Evolutionary conservation across 2,888 invertebrate genomes (phyloP).

Genomic region (Aspidiotus rigidus): DNA sequence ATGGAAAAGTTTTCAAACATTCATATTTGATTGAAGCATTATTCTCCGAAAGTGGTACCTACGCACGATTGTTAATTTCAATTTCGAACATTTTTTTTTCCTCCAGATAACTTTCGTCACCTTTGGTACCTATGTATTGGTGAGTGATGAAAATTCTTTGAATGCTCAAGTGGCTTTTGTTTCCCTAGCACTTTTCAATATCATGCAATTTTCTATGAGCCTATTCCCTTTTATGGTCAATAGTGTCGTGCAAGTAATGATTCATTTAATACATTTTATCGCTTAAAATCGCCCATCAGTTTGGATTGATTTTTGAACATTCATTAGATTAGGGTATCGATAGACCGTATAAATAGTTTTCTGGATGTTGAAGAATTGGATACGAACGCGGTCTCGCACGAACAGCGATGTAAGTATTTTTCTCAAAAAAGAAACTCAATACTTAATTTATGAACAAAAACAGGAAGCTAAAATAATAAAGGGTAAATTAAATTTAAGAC

Average conservation of each 20-base stretch:
- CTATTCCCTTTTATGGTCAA: conserved; percentile 94
- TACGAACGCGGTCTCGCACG: conserved; percentile 43
- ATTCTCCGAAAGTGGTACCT: too few relatives aligned
- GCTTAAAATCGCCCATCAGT: too few relatives aligned
- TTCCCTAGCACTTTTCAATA: conserved; percentile 93
- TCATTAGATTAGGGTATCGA: conserved; percentile 47
- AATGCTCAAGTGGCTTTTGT: conserved; percentile 90
- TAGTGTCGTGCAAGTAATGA: conserved; percentile 75
- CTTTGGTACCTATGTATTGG: conserved; percentile 79
- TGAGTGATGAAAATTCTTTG: conserved; percentile 71
- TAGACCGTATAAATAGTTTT: conserved; percentile 50
- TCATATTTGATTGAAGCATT: too few relatives aligned
- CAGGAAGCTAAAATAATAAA: too few relatives aligned
- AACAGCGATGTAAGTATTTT: conserved; percentile 40
- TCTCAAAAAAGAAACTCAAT: too few relatives aligned
- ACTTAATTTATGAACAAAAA: too few relatives aligned
- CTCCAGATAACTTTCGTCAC: conserved; percentile 57
- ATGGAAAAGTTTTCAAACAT: too few relatives aligned
- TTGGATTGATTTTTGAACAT: too few relatives aligned
- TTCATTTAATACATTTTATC: too few relatives aligned
- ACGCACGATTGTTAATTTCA: background rate
- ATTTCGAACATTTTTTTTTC: conserved; percentile 1
- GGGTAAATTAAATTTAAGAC: too few relatives aligned
- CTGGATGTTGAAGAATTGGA: conserved; percentile 50
- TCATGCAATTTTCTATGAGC: conserved; percentile 88